Evolutionary conservation across 2,797 vertebrate genomes (phyloP), one percentile per base, ranked within the genome.

Genomic region (Xenops minutus): DNA sequence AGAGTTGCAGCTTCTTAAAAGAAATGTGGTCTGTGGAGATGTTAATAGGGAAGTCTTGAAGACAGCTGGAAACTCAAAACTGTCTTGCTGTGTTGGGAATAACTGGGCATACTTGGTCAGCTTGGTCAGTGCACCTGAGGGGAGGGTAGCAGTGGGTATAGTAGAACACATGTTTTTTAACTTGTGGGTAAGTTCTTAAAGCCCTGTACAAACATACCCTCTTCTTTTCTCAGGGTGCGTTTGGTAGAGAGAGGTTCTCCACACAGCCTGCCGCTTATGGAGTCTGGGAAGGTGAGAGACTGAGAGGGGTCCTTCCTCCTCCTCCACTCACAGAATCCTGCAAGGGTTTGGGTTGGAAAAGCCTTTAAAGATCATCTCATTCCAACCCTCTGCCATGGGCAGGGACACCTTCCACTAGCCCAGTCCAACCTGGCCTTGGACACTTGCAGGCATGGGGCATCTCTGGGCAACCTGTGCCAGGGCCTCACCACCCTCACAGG

Each of bases 161-260:
- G 27, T 39, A 39, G 41, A 89, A 46, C 22, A 56, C 3, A 5
- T 15, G 44, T 46, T 75, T 1, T 74, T 82, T 63, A 37, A 41
- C 66, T 59, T 49, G 12, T 54, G 1, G 69, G 52, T 66, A 11
- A 46, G n/a, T 63, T 78, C 58, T 55, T 85, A 62, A 80, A 78
- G 66, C 41, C 34, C 68, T 58, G 30, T 71, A 81, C 74, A 93
- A 86, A 62, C 44, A 6, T n/a, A 49, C 95, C 44, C 49, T 76
- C 56, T 84, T 95, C 48, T 92, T 51, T 92, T 92, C 82, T 86
- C 91, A 99, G 99, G 96, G 99, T 99, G 27, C 99, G 99, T 32
- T 97, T 99, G 84, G 99, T 99, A 26, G 99, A 99, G 97, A 98
- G 99, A 96, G 99, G 99, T 34, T 99, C 99, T 29, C 99, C 99